phyloP scores from a whole-genome alignment of 2,888 invertebrate species.

The Liopterus haemorrhoidalis region DNA sequence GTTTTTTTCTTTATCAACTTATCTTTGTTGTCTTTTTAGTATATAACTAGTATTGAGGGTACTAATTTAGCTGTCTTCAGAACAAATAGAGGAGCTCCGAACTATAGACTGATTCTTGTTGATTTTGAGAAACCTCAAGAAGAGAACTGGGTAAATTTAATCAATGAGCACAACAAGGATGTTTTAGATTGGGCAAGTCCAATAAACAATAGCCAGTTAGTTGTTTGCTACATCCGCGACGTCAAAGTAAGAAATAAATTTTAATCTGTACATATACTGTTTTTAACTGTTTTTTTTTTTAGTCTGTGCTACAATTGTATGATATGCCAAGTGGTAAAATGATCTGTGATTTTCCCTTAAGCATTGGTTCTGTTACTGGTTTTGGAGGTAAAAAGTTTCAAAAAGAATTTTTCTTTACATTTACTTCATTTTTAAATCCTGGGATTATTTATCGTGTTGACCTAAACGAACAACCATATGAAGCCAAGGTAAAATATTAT shows the following conservation, averaged over 20 bases:
- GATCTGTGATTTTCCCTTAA: conserved; percentile 69
- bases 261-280: conserved; percentile 27
- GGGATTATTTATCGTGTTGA: conserved; percentile 82
- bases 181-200: conserved; percentile 86
- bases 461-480: conserved; percentile 58
- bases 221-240: conserved; percentile 85
- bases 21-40: conserved; percentile 53
- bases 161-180: conserved; percentile 77
- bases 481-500: conserved; percentile 60
- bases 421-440: conserved; percentile 90
- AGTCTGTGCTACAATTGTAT: conserved; percentile 82
- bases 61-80: conserved; percentile 74
- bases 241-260: conserved; percentile 66
- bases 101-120: conserved; percentile 81
- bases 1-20: too few relatives aligned
- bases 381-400: conserved; percentile 81
- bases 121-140: conserved; percentile 66
- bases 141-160: conserved; percentile 76
- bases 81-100: conserved; percentile 90
- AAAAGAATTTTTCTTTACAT: conserved; percentile 87
- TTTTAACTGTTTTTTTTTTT: conserved; percentile 5
- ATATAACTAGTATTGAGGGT: conserved; percentile 86
- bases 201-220: conserved; percentile 77
- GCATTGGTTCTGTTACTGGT: conserved; percentile 79
- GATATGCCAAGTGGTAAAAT: conserved; percentile 65